phyloP scores from a whole-genome alignment of 1,140 invertebrate genomes.

The Apis dorsata region DNA sequence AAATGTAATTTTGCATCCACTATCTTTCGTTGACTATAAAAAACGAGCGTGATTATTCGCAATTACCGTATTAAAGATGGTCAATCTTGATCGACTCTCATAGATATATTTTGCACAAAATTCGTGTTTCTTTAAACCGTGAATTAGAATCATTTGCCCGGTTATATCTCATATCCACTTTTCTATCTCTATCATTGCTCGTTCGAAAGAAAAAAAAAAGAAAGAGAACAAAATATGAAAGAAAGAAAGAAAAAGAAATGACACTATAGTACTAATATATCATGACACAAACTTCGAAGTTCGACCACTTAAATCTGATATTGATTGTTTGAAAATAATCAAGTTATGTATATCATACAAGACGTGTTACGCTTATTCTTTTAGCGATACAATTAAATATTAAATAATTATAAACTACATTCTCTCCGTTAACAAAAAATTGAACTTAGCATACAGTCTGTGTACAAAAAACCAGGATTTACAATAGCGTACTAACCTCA shows the following conservation, averaged over 20 bases:
- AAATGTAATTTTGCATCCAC: background rate
- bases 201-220: constrained; percentile 25
- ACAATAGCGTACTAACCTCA: constrained; percentile 74
- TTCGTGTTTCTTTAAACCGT: background rate
- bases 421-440: constrained; percentile 67
- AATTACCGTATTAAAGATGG: constrained; percentile 5
- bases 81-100: constrained; percentile 26
- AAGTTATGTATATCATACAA: constrained; percentile 66
- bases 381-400: constrained; percentile 73
- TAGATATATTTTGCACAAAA: background rate
- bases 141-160: constrained; percentile 44
- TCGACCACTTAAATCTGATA: constrained; percentile 42
- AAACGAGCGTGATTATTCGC: constrained; percentile 1
- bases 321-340: constrained; percentile 31
- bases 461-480: constrained; percentile 79
- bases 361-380: constrained; percentile 61
- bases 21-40: background rate
- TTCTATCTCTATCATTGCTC: constrained; percentile 44
- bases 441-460: constrained; percentile 71
- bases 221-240: constrained; percentile 22
- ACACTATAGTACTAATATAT: constrained; percentile 57
- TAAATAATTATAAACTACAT: constrained; percentile 75
- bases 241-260: constrained; percentile 57
- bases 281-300: constrained; percentile 60
- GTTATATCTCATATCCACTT: constrained; percentile 31